A percentile compares a stretch with the other conserved stretches of the same genome.
Evolutionary conservation across 2,888 invertebrate genomes (phyloP).

Genomic region (Apotomis turbidana): DNA sequence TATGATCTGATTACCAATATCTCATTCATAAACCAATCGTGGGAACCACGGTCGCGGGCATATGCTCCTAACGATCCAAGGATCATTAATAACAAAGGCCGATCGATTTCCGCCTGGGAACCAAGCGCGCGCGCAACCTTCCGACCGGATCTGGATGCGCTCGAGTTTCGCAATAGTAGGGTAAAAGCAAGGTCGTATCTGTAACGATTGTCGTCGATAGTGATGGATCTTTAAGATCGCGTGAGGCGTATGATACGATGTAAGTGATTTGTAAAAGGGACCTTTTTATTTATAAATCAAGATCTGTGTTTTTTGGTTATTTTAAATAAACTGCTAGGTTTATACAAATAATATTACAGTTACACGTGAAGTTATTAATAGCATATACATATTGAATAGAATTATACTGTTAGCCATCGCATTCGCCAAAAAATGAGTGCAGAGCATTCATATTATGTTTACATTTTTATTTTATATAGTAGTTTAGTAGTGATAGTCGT

Average conservation of each 20-base stretch:
- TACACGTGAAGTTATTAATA: no score
- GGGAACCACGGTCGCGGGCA: conserved; percentile 30
- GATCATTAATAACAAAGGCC: conserved; percentile 29
- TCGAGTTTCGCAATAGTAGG: conserved; percentile 30
- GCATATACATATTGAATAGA: no score
- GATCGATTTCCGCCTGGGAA: conserved; percentile 43
- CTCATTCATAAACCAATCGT: conserved; percentile 9
- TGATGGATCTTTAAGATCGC: conserved; percentile 23
- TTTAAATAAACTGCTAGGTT: no score
- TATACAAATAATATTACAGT: no score
- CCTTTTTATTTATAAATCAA: background rate
- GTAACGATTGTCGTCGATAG: conserved; percentile 14
- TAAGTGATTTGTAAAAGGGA: background rate
- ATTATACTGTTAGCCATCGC: no score
- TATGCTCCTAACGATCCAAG: conserved; percentile 23
- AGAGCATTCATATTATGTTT: no score
- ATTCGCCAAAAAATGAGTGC: no score
- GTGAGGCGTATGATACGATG: conserved; percentile 8
- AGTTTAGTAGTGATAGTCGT: no score
- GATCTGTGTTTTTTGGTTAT: no score
- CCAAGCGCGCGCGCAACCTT: conserved; percentile 31
- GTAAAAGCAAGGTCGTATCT: conserved; percentile 39
- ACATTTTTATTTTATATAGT: no score
- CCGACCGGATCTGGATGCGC: conserved; percentile 41
- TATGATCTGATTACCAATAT: background rate